Base-by-base conservation (phyloP, 2,113 vertebrate genomes). In the Nothocercus julius region DNA sequence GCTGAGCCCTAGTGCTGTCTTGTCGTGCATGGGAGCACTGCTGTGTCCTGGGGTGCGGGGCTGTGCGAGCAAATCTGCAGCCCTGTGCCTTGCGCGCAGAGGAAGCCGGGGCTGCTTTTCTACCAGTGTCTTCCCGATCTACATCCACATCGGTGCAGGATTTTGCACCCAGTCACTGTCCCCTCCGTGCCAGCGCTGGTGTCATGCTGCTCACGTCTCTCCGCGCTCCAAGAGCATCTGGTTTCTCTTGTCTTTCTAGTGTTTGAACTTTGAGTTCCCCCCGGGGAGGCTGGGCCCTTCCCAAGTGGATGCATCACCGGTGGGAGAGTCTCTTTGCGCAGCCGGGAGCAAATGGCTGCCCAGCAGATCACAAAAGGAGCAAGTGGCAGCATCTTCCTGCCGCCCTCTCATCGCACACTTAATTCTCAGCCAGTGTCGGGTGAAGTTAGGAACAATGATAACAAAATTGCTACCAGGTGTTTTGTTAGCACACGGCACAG, bases 271-370 rank as follows among this genome's bases (percentile, higher is more conserved):
- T 1, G 13, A 44, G 32, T 18, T 59, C 22, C 47, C 25, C 36
- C 2, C 36, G 36, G 34, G 34, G 18, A 32, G 25, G 27, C 1
- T 3, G 62, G 45, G 6, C 2, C 9, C 11, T 9, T 51, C 22
- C 59, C 0, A 0, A 2, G 15, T 25, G 7, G 25, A 2, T 14
- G 27, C 30, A 64, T 20, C 34, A 7, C 19, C 40, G 8, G 13
- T 40, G 63, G 45, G 42, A 68, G 42, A 68, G 62, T 42, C 69
- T 77, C 74, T 42, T 40, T 40, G 15, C 36, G 28, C 21, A 7
- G 47, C 7, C 32, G 4, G 64, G 38, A 42, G 30, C 63, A 7
- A 0, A 5, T 5, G 34, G 17, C 40, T 51, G 16, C 13, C 19
- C 5, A 34, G 40, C 25, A 13, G 16, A 28, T 13, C 15, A 15